Percentiles rank a stretch among this genome's conserved stretches.
Evolutionary conservation across 2,797 vertebrate species (phyloP).

Genomic region (Taeniopygia guttata): DNA sequence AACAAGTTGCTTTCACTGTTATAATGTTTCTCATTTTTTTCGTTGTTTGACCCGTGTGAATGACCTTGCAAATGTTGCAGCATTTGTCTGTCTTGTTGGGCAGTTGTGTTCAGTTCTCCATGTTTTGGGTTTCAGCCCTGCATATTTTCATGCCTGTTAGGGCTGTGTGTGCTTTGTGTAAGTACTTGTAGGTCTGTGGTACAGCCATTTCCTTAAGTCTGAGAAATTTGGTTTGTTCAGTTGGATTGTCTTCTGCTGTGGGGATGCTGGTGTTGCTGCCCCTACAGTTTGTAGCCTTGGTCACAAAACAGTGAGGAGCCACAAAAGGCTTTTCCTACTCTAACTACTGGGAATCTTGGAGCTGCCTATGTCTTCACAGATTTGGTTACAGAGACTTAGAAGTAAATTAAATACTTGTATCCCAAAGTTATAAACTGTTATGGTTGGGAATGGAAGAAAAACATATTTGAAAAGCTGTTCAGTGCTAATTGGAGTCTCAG

Average conservation of each 20-base stretch:
- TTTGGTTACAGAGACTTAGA: background rate
- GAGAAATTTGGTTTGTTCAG: background rate
- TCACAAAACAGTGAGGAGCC: background rate
- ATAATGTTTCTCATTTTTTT: background rate
- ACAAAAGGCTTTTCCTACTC: background rate
- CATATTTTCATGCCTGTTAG: rapidly evolving
- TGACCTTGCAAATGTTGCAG: background rate
- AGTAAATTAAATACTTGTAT: background rate
- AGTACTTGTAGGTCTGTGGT: background rate
- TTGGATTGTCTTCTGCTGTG: background rate
- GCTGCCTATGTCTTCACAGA: background rate
- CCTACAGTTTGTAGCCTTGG: background rate
- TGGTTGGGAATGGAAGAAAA: background rate
- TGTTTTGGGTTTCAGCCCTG: background rate
- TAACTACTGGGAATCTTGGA: background rate
- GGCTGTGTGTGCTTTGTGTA: background rate
- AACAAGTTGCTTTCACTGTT: background rate
- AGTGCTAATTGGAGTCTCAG: background rate
- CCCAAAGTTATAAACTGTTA: background rate
- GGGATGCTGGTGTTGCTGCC: background rate
- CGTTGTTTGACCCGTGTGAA: background rate
- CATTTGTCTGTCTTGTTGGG: background rate
- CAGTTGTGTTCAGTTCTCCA: background rate
- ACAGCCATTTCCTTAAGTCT: background rate
- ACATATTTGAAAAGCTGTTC: background rate